A percentile compares a stretch with the other conserved stretches of the same genome.
phyloP scores from a whole-genome alignment of 1,140 invertebrate genomes.

The Schlechtendalia chinensis region DNA sequence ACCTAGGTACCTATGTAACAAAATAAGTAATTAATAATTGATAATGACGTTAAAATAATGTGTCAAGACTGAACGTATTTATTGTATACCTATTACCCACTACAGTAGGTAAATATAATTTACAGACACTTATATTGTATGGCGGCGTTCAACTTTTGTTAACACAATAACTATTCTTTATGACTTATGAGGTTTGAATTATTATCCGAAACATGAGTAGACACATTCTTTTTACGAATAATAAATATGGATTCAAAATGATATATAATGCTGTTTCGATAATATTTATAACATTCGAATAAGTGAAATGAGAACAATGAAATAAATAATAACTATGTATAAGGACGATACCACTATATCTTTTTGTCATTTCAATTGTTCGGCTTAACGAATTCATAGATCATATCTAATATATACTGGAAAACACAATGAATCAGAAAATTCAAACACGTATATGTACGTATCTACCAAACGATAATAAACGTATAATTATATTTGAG shows the following conservation, averaged over 20 bases:
- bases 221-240: neutral
- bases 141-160: neutral
- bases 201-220: neutral
- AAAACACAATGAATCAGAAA: constrained; percentile 14
- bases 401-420: neutral
- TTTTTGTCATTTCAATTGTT: constrained; percentile 22
- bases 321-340: constrained; percentile 27
- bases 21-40: too few species aligned
- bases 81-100: too few species aligned
- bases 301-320: constrained; percentile 25
- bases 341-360: constrained; percentile 3
- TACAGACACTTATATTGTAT: too few species aligned
- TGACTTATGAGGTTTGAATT: neutral
- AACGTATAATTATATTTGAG: too few species aligned
- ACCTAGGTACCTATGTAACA: too few species aligned
- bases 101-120: too few species aligned
- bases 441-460: neutral
- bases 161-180: neutral
- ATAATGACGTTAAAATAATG: too few species aligned
- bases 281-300: neutral
- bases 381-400: neutral
- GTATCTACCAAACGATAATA: too few species aligned
- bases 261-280: constrained; percentile 2
- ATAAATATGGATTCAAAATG: neutral
- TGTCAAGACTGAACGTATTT: too few species aligned